These are phyloP conservation scores for Nephila pilipes DNA, from an alignment of 1,140 invertebrate genomes.

Conservation along the genomic window DNA sequence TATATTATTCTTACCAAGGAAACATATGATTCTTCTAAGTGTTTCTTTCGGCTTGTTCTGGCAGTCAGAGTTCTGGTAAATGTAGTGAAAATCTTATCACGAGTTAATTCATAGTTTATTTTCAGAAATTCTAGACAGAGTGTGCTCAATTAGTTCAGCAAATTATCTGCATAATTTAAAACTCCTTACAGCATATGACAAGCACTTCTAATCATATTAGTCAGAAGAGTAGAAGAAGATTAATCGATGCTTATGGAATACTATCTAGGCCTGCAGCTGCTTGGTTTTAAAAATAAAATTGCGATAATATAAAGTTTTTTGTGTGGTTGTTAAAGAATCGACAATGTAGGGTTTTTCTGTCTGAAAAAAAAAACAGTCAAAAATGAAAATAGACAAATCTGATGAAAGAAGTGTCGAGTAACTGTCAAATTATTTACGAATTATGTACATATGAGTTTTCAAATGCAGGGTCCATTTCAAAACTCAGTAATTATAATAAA, in stretches of 20 bases:
- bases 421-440: too few relatives aligned
- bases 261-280: neutral
- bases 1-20: too few relatives aligned
- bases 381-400: too few relatives aligned
- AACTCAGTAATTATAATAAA: too few relatives aligned
- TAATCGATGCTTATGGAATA: neutral
- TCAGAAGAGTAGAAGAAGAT: neutral
- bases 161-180: slow-evolving; percentile 7
- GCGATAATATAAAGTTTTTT: too few relatives aligned
- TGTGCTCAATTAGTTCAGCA: neutral
- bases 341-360: neutral
- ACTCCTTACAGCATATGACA: neutral
- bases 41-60: neutral
- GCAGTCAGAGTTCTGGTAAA: neutral
- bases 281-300: neutral
- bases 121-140: neutral
- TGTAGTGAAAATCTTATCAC: neutral
- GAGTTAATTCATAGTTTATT: neutral
- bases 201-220: slow-evolving; percentile 1
- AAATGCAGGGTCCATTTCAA: too few relatives aligned
- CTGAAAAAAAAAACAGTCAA: neutral
- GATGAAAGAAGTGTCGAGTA: too few relatives aligned
- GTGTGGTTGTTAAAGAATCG: neutral
- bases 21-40: neutral
- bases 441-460: too few relatives aligned